Base-by-base conservation (phyloP, 2,888 invertebrate species). In the Bembecia ichneumoniformis region DNA sequence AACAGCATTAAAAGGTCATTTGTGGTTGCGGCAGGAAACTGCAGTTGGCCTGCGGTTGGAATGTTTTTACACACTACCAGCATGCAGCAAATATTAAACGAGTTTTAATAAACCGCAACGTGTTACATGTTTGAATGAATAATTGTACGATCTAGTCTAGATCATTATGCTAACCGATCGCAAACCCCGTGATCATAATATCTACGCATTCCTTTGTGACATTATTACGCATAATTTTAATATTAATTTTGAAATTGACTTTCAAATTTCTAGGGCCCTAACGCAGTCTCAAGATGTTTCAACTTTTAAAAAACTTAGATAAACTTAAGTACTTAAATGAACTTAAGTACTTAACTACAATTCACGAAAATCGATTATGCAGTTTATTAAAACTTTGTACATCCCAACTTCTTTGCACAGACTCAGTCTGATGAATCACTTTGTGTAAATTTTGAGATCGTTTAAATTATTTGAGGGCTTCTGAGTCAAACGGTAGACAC, bases 21-120 rank as follows among this genome's bases (percentile, higher is more conserved):
- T 81, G 86, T 62, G 84, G 84, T 78, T 64, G 62, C 51, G 67
- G 64, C 80, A 80, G 83, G 82, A 83, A 82, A 73, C 76, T 66
- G 58, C 68, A 73, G 67, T 74, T 68, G 71, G 63, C 64, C 65
- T 77, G 82, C 62, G 82, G 82, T 82, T 58, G 53, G 54, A 50
- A 49, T 70, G 78, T 79, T 82, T 78, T 76, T 79, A 67, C 66
- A 51, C 58, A 49, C 56, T 49, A 56, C 53, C 59, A 52, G 63
- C 61, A 63, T 58, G 64, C 68, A 64, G 60, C 60, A 59, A 68
- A 63, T 64, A 55, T 55, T 53, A 51, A 52, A 54, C 51, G 59
- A 56, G 56, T 61, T 68, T 66, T 66, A 64, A 62, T 66, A 62
- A 67, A 68, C 66, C 61, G 58, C 62, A 56, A 43, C 40, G 43